phyloP scores from a whole-genome alignment of 2,888 invertebrate genomes.

The Cataglyphis albicans region DNA sequence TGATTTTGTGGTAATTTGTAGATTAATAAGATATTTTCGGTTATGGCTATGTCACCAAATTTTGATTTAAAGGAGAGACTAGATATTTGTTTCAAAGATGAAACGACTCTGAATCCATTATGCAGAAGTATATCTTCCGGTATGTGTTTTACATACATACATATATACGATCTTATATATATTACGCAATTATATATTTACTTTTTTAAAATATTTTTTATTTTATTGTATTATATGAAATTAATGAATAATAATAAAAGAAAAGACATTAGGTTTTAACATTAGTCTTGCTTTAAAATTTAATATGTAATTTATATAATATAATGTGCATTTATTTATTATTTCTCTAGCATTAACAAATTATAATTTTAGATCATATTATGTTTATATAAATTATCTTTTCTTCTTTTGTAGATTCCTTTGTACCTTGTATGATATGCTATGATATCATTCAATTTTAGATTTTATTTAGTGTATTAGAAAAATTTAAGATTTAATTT shows the following conservation, averaged over 20 bases:
- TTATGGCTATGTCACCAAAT: slow-evolving; percentile 70
- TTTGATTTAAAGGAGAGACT: slow-evolving; percentile 69
- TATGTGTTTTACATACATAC: slow-evolving; percentile 77
- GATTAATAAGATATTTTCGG: slow-evolving; percentile 50
- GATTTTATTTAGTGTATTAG: neutral
- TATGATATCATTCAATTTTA: neutral
- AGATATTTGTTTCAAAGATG: slow-evolving; percentile 83
- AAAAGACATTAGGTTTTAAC: neutral
- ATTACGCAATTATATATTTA: neutral
- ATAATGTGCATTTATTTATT: neutral
- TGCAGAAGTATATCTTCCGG: slow-evolving; percentile 87
- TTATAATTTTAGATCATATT: neutral
- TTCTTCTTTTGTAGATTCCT: neutral
- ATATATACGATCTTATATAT: neutral
- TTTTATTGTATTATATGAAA: neutral
- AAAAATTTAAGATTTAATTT: neutral
- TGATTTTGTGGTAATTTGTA: neutral
- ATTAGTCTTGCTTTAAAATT: neutral
- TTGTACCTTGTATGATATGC: neutral
- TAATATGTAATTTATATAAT: neutral
- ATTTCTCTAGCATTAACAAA: neutral
- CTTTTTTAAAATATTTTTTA: slow-evolving; percentile 44
- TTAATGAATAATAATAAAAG: neutral
- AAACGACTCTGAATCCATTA: slow-evolving; percentile 85
- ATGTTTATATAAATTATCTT: neutral